Percentiles rank a stretch among this genome's conserved stretches.
Evolutionary conservation across 2,888 invertebrate species (phyloP).

Genomic region (Sarcophaga rosellei): DNA sequence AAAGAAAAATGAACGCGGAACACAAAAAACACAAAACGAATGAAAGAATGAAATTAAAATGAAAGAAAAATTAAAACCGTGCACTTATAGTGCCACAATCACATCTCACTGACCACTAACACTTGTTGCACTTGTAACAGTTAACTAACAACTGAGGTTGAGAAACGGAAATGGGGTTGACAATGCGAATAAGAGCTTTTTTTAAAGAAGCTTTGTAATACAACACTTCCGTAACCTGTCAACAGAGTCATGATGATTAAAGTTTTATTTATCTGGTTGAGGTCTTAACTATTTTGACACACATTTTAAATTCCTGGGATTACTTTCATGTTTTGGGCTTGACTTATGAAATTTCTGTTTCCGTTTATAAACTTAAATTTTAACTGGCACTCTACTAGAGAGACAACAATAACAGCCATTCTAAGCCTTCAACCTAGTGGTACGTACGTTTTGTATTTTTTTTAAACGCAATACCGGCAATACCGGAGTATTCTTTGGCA

Average conservation of each 20-base stretch:
- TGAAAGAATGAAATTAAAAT: background rate
- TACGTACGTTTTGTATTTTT: no score
- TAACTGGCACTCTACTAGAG: no score
- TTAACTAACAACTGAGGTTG: conserved; percentile 1
- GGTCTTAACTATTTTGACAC: no score
- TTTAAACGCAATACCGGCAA: no score
- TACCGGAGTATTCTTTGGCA: no score
- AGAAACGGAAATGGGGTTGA: conserved; percentile 7
- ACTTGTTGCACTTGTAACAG: background rate
- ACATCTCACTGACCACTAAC: background rate
- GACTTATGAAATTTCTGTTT: no score
- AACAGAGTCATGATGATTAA: background rate
- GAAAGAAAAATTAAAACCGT: background rate
- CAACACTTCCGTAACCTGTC: background rate
- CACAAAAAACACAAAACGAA: background rate
- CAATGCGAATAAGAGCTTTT: background rate
- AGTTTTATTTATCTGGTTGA: no score
- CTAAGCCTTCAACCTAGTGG: no score
- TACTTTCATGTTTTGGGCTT: no score
- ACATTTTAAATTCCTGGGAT: no score
- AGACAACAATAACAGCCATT: no score
- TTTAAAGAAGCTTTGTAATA: background rate
- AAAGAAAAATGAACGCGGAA: conserved; percentile 34
- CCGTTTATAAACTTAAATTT: no score
- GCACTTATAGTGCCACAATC: background rate